Base-by-base conservation (phyloP, 1,140 invertebrate genomes). In the Drosophila nannoptera region DNA sequence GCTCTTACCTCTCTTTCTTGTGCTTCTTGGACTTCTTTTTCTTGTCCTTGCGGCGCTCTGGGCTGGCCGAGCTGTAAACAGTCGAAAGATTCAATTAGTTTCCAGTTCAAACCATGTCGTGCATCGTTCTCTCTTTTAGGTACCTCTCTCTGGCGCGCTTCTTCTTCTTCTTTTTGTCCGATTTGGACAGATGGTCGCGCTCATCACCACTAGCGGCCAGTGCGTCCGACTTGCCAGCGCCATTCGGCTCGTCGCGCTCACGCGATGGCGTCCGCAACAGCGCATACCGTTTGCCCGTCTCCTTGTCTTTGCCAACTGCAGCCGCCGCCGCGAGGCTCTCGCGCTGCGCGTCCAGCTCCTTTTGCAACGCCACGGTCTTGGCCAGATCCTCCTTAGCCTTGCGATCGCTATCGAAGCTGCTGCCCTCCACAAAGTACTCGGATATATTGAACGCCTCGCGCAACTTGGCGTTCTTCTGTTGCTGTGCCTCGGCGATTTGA, bases 381-480 rank as follows among this genome's bases (percentile, higher is more conserved):
- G 93, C 92, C 67, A 94, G 91, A 55, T 95, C 93, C 86, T 97
- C 95, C 82, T 95, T 95, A 2, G 93, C 93, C 86, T 94, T 93
- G 22, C 96, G 91, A 87, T 96, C 94, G 8, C 95, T 94, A 91
- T 98, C 97, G 88, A 98, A 93, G 80, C 97, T 97, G 78, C 94
- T 95, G 29, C 97, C 97, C 90, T 98, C 97, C 9, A 97, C 95
- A 91, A 98, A 99, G 81, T 94, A 94, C 69, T 97, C 95, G 31
- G 96, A 96, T 71, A 99, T 97, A 49, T 97, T 97, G 90, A 99
- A 98, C 0, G 97, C 97, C 88, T 97, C 95, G 46, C 97, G 93
- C 53, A 99, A 90, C 53, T 94, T 94, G 6, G 95, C 95, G 92
- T 99, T 99, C 90, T 99, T 98, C 43, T 97, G 95, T 87, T 97